A percentile compares a stretch with the other conserved stretches of the same genome.
phyloP scores from a whole-genome alignment of 2,797 vertebrate genomes.

The Phrynocephalus forsythii region DNA sequence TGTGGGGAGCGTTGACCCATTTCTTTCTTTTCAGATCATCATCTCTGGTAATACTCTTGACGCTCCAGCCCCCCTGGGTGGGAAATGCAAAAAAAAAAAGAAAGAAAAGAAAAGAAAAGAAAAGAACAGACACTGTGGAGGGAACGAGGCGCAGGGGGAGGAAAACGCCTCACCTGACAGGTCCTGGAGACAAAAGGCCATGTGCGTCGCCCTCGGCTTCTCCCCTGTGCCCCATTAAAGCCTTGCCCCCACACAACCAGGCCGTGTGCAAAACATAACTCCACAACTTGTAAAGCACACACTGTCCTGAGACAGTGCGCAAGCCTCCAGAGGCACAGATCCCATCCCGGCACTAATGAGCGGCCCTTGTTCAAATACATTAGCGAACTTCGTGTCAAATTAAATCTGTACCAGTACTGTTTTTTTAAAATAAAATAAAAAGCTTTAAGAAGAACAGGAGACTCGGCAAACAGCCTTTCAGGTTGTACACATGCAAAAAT shows the following conservation, averaged over 20 bases:
- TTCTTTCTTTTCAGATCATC: conserved; percentile 17
- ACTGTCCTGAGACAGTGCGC: conserved; percentile 58
- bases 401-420: conserved; percentile 64
- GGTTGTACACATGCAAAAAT: conserved; percentile 53
- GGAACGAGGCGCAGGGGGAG: conserved; percentile 14
- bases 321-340: conserved; percentile 63
- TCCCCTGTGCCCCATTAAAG: conserved; percentile 36
- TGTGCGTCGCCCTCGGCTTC: conserved; percentile 35
- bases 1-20: neutral
- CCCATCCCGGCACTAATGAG: conserved; percentile 53
- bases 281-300: conserved; percentile 27
- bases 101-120: too few relatives aligned
- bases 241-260: conserved; percentile 20
- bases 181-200: conserved; percentile 33
- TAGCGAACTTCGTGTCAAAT: conserved; percentile 67
- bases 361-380: conserved; percentile 61
- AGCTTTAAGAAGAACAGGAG: conserved; percentile 24
- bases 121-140: conserved; percentile 31
- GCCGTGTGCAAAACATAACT: conserved; percentile 48
- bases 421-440: conserved; percentile 47
- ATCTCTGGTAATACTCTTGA: conserved; percentile 26
- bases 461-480: conserved; percentile 62
- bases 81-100: neutral
- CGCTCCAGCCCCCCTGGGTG: conserved; percentile 10
- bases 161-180: conserved; percentile 41